Evolutionary conservation across 37 sponge, comb jelly and placozoan species (phyloP).

Genomic region (Geodia barretti): DNA sequence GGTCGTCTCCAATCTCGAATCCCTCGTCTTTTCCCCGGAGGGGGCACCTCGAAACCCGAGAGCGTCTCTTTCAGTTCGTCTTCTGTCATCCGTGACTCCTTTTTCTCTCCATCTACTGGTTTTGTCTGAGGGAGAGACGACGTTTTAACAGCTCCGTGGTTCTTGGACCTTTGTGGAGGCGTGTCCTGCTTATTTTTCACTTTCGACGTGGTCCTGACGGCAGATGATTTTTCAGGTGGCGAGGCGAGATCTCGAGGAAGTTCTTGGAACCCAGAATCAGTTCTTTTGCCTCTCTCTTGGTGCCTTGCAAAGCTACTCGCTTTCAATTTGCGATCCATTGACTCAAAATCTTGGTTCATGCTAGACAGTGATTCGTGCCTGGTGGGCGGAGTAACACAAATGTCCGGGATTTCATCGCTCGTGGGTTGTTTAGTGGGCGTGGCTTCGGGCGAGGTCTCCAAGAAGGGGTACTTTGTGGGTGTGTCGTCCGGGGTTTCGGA

Average conservation of each 20-base stretch:
- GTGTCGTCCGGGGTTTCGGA: conserved; percentile 11
- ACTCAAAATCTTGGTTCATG: background rate
- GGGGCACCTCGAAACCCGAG: background rate
- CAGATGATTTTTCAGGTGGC: too few species aligned
- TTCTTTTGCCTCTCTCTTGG: too few species aligned
- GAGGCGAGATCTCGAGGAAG: too few species aligned
- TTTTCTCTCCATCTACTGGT: background rate
- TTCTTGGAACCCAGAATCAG: too few species aligned
- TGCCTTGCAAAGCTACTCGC: too few species aligned
- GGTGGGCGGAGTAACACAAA: background rate
- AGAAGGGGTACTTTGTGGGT: background rate
- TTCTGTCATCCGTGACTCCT: background rate
- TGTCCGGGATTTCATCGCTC: background rate
- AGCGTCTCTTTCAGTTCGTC: background rate
- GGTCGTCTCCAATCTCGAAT: conserved; percentile 36
- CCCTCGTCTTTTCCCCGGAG: conserved; percentile 17
- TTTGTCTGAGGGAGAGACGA: background rate
- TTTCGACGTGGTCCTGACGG: background rate
- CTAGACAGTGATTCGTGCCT: background rate
- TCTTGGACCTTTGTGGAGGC: background rate
- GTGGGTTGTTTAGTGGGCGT: background rate
- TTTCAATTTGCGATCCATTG: background rate
- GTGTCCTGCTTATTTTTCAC: background rate
- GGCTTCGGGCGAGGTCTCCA: background rate
- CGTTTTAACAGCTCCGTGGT: background rate